Evolutionary conservation across 2,888 invertebrate species (phyloP), one percentile per base, ranked within the genome.

Genomic region (Ctenicera cuprea): DNA sequence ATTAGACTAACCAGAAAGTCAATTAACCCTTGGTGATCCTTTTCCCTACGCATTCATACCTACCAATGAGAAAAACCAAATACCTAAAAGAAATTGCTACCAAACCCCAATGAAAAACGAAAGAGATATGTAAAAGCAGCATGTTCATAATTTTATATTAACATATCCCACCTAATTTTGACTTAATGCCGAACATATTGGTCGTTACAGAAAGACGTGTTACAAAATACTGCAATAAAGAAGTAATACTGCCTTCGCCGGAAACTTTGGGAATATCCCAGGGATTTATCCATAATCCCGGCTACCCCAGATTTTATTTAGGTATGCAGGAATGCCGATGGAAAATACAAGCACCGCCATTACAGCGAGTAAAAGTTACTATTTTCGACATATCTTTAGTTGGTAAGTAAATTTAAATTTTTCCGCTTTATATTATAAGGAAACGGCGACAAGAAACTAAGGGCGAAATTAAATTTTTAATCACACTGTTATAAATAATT

Each of bases 241-340:
- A 88, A 54, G 84, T 89, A 45, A 83, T 81, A 75, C 85, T 89
- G 43, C 83, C 85, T 12, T 79, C 73, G 5, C 83, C 84, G 18
- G 86, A 87, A 37, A 85, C 85, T 64, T 81, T 85, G 14, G 83
- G 82, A 18, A 76, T 82, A 57, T 87, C 87, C 72, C 91, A 92
- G 83, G 93, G 93, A 1, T 92, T 92, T 85, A 89, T 92, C 77
- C 89, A 91, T 38, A 92, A 91, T 76, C 94, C 94, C 0, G 94
- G 94, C 7, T 94, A 94, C 85, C 94, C 94, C 0, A 89, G 92
- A 79, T 94, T 90, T 86, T 94, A 94, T 83, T 89, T 93, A 12
- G 94, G 93, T 0, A 90, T 90, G 43, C 85, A 83, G 83, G 85
- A 90, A 78, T 94, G 94, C 83, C 88, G 90, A 43, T 94, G 94